Evolutionary conservation across 2,797 vertebrate species (phyloP).

Genomic region (Acanthiza pusilla): DNA sequence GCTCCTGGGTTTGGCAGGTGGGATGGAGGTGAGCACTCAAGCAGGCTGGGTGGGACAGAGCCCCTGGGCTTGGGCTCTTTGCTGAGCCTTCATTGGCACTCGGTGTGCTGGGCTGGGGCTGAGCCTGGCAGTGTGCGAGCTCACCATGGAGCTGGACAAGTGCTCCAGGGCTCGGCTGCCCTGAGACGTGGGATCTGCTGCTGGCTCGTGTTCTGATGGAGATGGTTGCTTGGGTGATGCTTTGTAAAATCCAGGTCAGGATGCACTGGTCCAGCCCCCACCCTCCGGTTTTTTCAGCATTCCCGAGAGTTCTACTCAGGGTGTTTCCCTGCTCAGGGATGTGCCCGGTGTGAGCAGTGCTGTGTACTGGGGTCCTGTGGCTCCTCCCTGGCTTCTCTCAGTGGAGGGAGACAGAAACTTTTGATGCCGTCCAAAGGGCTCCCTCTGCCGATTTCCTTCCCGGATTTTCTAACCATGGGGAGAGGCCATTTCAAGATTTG

Average conservation of each 20-base stretch:
- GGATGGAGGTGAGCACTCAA: not conserved
- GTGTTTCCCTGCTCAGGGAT: not conserved
- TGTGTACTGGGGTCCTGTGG: accelerated
- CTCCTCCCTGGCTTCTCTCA: not conserved
- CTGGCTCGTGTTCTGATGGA: not conserved
- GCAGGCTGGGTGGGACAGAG: not conserved
- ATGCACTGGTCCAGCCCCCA: too few relatives aligned
- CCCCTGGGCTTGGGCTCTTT: not conserved
- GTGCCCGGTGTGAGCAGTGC: accelerated
- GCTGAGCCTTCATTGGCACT: not conserved
- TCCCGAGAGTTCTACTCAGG: not conserved
- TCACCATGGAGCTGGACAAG: not conserved
- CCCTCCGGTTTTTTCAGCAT: accelerated
- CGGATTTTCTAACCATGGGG: accelerated
- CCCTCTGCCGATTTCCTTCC: not conserved
- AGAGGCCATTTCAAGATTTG: not conserved
- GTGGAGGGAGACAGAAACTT: not conserved
- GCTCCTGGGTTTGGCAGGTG: not conserved
- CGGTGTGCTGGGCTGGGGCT: not conserved
- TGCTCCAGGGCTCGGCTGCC: too few relatives aligned
- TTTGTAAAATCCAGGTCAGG: not conserved
- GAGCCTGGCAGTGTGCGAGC: not conserved
- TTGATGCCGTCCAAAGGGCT: not conserved
- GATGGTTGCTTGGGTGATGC: accelerated
- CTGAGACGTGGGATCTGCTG: accelerated